Evolutionary conservation across 2,797 vertebrate genomes (phyloP), one percentile per base, ranked within the genome.

Genomic region (Echeneis naucrates): DNA sequence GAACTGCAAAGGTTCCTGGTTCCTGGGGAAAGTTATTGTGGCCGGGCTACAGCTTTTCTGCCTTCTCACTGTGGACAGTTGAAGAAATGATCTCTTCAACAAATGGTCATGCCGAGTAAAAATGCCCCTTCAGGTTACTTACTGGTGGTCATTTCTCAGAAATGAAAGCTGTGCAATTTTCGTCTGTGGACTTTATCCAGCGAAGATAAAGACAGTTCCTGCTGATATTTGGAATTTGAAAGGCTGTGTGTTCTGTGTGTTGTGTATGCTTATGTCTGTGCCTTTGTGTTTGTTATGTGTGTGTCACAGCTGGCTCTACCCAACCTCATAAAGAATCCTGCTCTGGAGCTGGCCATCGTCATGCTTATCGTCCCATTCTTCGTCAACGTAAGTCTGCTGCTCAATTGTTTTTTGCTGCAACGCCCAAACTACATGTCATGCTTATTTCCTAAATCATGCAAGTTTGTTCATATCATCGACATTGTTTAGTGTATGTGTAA

Each of bases 281-380:
- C n/a, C n/a, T n/a, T n/a, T n/a, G n/a, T n/a, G 32, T 67, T 54
- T 68, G 23, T 66, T 44, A 8, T 71, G 4, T 83, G 32, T 87
- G 69, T 77, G 38, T 84, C 30, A 33, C 95, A 99, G 98, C 94
- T 99, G 89, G 94, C 96, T 87, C 94, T 96, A 44, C 85, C 97
- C 91, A 99, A 97, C 83, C 96, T 95, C 68, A 98, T 99, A 88
- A 82, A 95, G 69, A 96, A 98, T 87, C 97, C 97, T 59, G 92
- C 96, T 77, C 68, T 99, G 95, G 97, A 99, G 84, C 93, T 99
- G 91, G 97, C 98, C 80, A 96, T 99, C 65, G 98, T 99, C 88
- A 98, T 99, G 97, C 95, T 99, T 81, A 99, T 99, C 68, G 98
- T 99, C 68, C 98, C 98, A n/a, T 99, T 99, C 94, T 98, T 99